Percentiles rank a stretch among this genome's conserved stretches.
Evolutionary conservation across 2,888 invertebrate species (phyloP).

Genomic region (Ectobius pallidus): DNA sequence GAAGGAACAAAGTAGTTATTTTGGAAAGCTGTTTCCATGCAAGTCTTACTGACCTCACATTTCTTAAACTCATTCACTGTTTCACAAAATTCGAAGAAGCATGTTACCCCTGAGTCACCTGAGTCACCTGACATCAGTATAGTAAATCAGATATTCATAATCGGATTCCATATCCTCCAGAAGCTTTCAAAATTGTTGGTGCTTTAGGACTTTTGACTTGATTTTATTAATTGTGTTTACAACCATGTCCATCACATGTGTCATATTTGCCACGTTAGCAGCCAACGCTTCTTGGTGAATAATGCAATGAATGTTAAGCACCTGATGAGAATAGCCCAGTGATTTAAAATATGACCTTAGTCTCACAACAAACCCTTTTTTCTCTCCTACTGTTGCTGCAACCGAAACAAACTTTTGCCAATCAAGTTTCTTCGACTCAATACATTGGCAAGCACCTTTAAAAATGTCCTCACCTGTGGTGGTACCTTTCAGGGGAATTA

Average conservation of each 20-base stretch:
- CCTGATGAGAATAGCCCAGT: not conserved
- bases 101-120: too few relatives aligned
- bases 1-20: not conserved
- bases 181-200: too few relatives aligned
- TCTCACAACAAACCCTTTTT: not conserved
- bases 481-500: not conserved
- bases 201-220: not conserved
- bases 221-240: too few relatives aligned
- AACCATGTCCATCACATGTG: too few relatives aligned
- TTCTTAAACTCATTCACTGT: conserved; percentile 4
- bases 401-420: too few relatives aligned
- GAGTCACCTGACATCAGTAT: too few relatives aligned
- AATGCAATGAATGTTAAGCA: not conserved
- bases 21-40: not conserved
- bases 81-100: conserved; percentile 3
- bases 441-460: not conserved
- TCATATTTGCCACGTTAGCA: too few relatives aligned
- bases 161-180: not conserved
- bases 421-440: not conserved
- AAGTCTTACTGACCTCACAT: not conserved
- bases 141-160: not conserved
- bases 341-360: not conserved
- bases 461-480: not conserved
- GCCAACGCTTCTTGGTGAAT: too few relatives aligned
- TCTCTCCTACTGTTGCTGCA: not conserved